Evolutionary conservation across 37 sponge, comb jelly and placozoan genomes (phyloP), one percentile per base, ranked within the genome.

Genomic region (Cladorhizidae sp.): DNA sequence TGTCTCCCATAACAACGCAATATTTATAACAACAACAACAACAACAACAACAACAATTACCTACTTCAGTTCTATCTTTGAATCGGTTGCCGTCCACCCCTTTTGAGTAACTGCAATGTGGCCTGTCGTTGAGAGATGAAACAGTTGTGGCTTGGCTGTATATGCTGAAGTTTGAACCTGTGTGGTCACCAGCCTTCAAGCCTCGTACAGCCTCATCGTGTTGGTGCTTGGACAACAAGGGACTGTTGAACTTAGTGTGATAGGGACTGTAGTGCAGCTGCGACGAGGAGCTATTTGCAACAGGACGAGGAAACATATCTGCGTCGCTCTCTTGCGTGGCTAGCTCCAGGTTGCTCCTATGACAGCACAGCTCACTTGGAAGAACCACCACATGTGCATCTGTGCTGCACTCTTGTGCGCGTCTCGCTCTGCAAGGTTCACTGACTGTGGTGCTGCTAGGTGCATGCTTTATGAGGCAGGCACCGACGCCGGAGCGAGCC

Each of bases 81-180:
- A 89, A 93, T n/a, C 73, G 55, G 2, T 35, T 75, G 26, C 85
- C 94, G 81, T 89, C 88, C 38, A 93, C 90, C 39, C 94, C 94
- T 41, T 83, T 83, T 1, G 33, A 36, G 72, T 72, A 82, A 11
- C 51, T 58, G 5, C 62, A 29, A 40, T 72, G 79, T 0, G 65
- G 62, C 5, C 67, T 49, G 22, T 88, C 88, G 70, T 61, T 59
- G 6, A 37, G 51, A 23, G 88, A 81, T 20, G 57, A 40, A 6
- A 51, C 50, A 12, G 72, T 67, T 8, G 67, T 65, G 32, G 67
- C 32, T 31, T 65, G 67, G 11, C 67, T 65, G 35, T 65, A 65
- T 12, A 65, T 2, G 67, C 67, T 65, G 32, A 32, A 32, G 35
- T 65, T 65, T 18, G 67, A 65, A 31, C 67, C 67, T 32, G 67